A percentile compares a stretch with the other conserved stretches of the same genome.
Conservation (phyloP, 2,888 invertebrate genomes). For the Drosophila pegasa region DNA sequence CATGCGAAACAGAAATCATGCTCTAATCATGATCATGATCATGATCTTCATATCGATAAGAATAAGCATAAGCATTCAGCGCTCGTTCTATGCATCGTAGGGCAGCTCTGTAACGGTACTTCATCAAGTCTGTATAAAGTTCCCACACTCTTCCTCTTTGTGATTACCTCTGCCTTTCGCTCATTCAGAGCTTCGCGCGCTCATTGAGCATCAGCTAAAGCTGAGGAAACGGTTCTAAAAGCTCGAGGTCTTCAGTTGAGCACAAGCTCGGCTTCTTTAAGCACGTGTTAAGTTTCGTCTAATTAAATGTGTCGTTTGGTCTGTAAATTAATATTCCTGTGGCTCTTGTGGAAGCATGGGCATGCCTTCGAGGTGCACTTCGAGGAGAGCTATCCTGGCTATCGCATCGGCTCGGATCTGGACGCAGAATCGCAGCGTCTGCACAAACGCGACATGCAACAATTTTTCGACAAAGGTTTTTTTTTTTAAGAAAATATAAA, state of each 20-base stretch:
- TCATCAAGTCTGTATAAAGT: background rate
- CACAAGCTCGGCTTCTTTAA: background rate
- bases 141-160: background rate
- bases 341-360: slow-evolving; percentile 11
- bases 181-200: background rate
- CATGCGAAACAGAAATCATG: too few relatives aligned
- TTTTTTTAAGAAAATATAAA: slow-evolving; percentile 2
- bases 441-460: slow-evolving; percentile 77
- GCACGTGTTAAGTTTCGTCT: slow-evolving; percentile 56
- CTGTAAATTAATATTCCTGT: slow-evolving; percentile 54
- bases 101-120: background rate
- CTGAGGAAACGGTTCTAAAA: slow-evolving; percentile 50
- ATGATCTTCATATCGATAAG: too few relatives aligned
- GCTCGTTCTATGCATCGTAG: background rate
- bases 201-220: background rate
- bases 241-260: slow-evolving; percentile 12
- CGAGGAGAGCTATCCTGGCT: slow-evolving; percentile 53
- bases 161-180: background rate
- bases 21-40: too few relatives aligned
- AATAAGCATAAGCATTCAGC: too few relatives aligned
- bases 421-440: slow-evolving; percentile 53
- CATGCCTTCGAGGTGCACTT: slow-evolving; percentile 72
- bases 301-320: slow-evolving; percentile 53
- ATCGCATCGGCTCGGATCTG: slow-evolving; percentile 44
- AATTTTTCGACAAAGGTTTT: slow-evolving; percentile 81